Evolutionary conservation across 30 jellyfish, hydroid and myxozoan species (phyloP).

Genomic region (Chrysaora quinquecirrha): DNA sequence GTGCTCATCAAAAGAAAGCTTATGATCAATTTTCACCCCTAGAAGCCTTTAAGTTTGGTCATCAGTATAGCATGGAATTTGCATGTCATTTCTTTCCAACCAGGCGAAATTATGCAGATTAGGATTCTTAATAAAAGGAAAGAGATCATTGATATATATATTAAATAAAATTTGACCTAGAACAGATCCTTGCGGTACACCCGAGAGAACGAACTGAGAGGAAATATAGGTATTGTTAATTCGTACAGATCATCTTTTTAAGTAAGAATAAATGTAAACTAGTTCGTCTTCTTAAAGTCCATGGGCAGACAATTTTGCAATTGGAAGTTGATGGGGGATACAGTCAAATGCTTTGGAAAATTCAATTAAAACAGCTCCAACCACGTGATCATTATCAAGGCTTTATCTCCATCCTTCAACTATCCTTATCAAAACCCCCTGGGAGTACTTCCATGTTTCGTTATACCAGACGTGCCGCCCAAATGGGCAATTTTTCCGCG

Average conservation of each 20-base stretch:
- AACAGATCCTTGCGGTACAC: slow-evolving; percentile 29
- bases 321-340: background rate
- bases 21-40: background rate
- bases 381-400: background rate
- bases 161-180: slow-evolving; percentile 8
- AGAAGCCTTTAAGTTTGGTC: background rate
- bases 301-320: background rate
- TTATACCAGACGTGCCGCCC: too few relatives aligned
- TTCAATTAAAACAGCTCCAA: background rate
- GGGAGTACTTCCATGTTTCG: too few relatives aligned
- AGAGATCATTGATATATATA: background rate
- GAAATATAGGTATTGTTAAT: background rate
- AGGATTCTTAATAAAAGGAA: background rate
- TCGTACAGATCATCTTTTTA: background rate
- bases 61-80: too few relatives aligned
- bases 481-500: too few relatives aligned
- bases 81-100: background rate
- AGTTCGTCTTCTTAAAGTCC: background rate
- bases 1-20: background rate
- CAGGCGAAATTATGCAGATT: background rate
- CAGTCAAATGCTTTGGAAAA: background rate
- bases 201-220: background rate
- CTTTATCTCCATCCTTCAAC: background rate
- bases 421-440: background rate
- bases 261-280: background rate